These are phyloP conservation scores for Thumatha senex DNA, from an alignment of 2,888 invertebrate genomes.

Conservation along the genomic window DNA sequence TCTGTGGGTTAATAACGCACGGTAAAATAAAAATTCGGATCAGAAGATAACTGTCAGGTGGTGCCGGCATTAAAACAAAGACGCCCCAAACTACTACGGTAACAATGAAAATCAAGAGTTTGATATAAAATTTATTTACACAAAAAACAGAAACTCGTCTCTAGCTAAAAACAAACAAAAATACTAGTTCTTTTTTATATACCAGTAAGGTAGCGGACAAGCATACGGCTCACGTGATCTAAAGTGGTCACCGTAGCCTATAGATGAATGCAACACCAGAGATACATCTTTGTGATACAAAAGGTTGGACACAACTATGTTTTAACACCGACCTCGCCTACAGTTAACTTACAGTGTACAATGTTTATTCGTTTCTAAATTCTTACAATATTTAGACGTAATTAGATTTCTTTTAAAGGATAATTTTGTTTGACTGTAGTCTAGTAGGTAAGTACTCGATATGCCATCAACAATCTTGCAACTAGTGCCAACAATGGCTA, in stretches of 20 bases:
- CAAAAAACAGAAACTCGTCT: slow-evolving; percentile 39
- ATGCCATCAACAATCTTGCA: too few relatives aligned
- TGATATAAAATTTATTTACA: slow-evolving; percentile 56
- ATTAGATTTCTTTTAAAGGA: too few relatives aligned
- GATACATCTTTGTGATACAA: slow-evolving; percentile 18
- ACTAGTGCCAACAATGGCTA: too few relatives aligned
- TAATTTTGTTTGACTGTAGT: too few relatives aligned
- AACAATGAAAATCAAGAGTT: slow-evolving; percentile 35
- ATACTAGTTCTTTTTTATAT: slow-evolving; percentile 21
- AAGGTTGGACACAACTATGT: slow-evolving; percentile 43
- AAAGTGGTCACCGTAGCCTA: too few relatives aligned
- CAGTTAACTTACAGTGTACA: slow-evolving; percentile 25
- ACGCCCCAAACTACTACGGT: slow-evolving; percentile 14
- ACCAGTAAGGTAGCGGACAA: too few relatives aligned
- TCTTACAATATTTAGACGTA: too few relatives aligned
- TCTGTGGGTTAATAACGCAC: background rate
- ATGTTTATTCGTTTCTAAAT: slow-evolving; percentile 9
- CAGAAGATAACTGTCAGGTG: slow-evolving; percentile 50
- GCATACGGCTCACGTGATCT: too few relatives aligned
- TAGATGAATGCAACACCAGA: too few relatives aligned
- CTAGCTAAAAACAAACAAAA: slow-evolving; percentile 43
- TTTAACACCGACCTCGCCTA: slow-evolving; percentile 76
- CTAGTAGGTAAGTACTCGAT: too few relatives aligned
- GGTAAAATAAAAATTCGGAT: background rate
- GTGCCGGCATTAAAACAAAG: slow-evolving; percentile 74